Conservation (phyloP, 2,113 vertebrate species). For the Gadus chalcogrammus region DNA sequence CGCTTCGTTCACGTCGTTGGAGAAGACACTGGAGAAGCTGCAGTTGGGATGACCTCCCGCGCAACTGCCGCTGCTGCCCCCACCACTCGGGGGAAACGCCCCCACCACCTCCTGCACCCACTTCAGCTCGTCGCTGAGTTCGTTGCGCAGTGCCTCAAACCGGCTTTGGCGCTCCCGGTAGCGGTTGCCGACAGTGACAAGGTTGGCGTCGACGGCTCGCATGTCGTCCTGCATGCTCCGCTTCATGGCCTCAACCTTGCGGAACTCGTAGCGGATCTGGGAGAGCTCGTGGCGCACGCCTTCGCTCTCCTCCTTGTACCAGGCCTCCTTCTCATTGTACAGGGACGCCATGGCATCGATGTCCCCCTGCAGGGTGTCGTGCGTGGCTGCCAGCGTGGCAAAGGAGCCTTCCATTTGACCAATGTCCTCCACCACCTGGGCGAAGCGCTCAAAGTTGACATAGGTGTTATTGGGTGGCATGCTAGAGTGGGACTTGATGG, state of each 20-base stretch:
- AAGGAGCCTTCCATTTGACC: slow-evolving; percentile 68
- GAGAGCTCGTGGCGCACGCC: slow-evolving; percentile 74
- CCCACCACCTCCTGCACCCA: slow-evolving; percentile 84
- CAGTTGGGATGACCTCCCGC: slow-evolving; percentile 59
- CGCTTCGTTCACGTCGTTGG: slow-evolving; percentile 77
- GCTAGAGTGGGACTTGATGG: slow-evolving; percentile 91
- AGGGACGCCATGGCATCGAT: slow-evolving; percentile 85
- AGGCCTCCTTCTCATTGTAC: slow-evolving; percentile 88
- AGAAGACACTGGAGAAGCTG: slow-evolving; percentile 65
- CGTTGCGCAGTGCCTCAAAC: slow-evolving; percentile 76
- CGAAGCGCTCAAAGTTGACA: slow-evolving; percentile 88
- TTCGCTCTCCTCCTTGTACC: slow-evolving; percentile 90
- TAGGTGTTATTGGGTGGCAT: slow-evolving; percentile 96
- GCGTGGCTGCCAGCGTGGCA: slow-evolving; percentile 58
- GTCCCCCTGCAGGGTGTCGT: slow-evolving; percentile 83
- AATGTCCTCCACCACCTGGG: slow-evolving; percentile 82
- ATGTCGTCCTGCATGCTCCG: slow-evolving; percentile 81
- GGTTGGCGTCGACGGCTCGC: slow-evolving; percentile 54
- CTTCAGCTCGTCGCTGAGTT: slow-evolving; percentile 79
- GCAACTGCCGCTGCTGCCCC: slow-evolving; percentile 7
- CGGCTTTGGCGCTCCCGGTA: slow-evolving; percentile 74
- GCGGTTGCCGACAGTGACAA: slow-evolving; percentile 63
- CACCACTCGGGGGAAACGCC: slow-evolving; percentile 62
- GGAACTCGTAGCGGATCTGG: slow-evolving; percentile 79
- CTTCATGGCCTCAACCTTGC: slow-evolving; percentile 81